phyloP scores from a whole-genome alignment of 1,140 invertebrate species.

The Thaumatotibia leucotreta region DNA sequence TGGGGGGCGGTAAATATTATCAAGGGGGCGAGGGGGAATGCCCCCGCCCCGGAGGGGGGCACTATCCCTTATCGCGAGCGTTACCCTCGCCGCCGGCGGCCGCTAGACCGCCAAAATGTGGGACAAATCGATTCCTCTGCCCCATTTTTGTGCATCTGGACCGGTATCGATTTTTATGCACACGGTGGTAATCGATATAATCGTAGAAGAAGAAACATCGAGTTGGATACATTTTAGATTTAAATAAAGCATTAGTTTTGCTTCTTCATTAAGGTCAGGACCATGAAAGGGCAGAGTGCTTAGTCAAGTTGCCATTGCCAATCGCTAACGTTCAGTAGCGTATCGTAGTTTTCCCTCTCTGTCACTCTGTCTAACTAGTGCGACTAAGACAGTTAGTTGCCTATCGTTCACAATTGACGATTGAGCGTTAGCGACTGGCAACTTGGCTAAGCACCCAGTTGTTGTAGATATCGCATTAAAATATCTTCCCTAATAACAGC shows the following conservation, averaged over 20 bases:
- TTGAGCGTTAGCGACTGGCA: too few relatives aligned
- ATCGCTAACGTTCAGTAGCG: not conserved
- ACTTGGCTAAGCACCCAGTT: too few relatives aligned
- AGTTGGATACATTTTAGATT: not conserved
- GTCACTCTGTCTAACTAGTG: too few relatives aligned
- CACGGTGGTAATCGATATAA: constrained; percentile 37
- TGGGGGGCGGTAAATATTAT: constrained; percentile 75
- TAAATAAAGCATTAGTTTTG: not conserved
- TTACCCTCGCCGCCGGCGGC: constrained; percentile 68
- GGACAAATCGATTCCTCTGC: constrained; percentile 73
- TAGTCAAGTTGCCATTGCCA: too few relatives aligned
- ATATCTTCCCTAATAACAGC: constrained; percentile 37
- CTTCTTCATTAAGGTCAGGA: not conserved
- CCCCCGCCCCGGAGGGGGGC: constrained; percentile 55
- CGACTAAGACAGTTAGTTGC: too few relatives aligned
- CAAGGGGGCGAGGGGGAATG: constrained; percentile 56
- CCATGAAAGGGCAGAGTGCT: not conserved
- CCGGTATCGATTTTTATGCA: constrained; percentile 67
- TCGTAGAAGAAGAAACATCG: not conserved
- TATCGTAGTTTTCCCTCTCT: too few relatives aligned
- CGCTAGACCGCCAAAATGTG: constrained; percentile 71
- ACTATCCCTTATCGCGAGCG: constrained; percentile 75
- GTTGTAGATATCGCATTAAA: not conserved
- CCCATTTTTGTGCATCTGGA: constrained; percentile 76
- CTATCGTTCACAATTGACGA: too few relatives aligned